Conservation (phyloP, 2,888 invertebrate genomes). For the Idaea dimidiata region DNA sequence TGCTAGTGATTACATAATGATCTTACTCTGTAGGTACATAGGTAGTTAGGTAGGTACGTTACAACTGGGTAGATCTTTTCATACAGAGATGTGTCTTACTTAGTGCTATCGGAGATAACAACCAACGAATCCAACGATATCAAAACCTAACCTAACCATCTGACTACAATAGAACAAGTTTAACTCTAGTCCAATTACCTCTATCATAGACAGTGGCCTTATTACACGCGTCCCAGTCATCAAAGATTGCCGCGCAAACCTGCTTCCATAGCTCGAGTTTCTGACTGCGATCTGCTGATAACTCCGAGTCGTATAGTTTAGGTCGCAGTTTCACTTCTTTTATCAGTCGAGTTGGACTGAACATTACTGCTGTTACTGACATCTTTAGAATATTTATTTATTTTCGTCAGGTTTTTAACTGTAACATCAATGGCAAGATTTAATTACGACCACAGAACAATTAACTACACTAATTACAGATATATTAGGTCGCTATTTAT, state of each 20-base stretch:
- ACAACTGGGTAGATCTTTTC: too few relatives aligned
- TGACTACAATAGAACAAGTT: too few relatives aligned
- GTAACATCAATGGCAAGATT: background rate
- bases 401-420: conserved; percentile 30
- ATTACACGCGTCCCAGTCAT: conserved; percentile 58
- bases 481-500: too few relatives aligned
- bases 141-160: too few relatives aligned
- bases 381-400: background rate
- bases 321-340: conserved; percentile 71
- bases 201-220: conserved; percentile 68
- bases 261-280: conserved; percentile 68
- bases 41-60: too few relatives aligned
- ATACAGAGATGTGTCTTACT: too few relatives aligned
- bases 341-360: conserved; percentile 60
- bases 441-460: too few relatives aligned
- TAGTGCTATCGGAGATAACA: too few relatives aligned
- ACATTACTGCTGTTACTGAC: conserved; percentile 26
- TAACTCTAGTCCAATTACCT: conserved; percentile 58
- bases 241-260: conserved; percentile 60
- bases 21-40: too few relatives aligned
- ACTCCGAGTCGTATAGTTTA: conserved; percentile 56
- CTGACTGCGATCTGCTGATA: conserved; percentile 74
- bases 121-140: too few relatives aligned
- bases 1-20: too few relatives aligned
- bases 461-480: background rate